phyloP scores from a whole-genome alignment of 2,888 invertebrate species.

The Rhaphigaster nebulosa region DNA sequence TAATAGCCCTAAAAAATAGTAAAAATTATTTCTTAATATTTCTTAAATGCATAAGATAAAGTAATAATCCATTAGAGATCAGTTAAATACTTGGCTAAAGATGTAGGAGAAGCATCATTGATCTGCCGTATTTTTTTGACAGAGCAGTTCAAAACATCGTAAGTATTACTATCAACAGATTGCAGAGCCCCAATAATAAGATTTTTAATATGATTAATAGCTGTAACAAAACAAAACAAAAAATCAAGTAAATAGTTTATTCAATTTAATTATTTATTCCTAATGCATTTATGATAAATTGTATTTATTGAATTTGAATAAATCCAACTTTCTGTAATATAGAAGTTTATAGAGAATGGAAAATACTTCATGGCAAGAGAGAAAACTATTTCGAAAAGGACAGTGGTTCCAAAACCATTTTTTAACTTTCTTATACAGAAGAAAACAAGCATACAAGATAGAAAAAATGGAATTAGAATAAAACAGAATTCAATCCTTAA shows the following conservation, averaged over 20 bases:
- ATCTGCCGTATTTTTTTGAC: neutral
- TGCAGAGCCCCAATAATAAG: neutral
- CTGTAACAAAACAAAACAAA: neutral
- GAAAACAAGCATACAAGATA: neutral
- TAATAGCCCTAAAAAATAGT: constrained; percentile 28
- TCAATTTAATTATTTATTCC: neutral
- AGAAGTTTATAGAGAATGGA: neutral
- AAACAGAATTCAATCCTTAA: too few species aligned
- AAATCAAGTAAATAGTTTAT: neutral
- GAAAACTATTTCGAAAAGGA: neutral
- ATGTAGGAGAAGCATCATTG: constrained; percentile 11
- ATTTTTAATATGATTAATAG: constrained; percentile 31
- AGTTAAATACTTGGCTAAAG: constrained; percentile 25
- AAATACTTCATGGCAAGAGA: neutral
- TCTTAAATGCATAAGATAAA: neutral
- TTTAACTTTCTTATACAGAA: neutral
- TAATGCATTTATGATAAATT: too few species aligned
- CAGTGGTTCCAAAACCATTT: too few species aligned
- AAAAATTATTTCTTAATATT: neutral
- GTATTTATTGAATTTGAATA: neutral
- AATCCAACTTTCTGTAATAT: neutral
- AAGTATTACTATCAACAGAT: neutral
- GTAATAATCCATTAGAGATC: neutral
- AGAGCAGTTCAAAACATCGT: neutral
- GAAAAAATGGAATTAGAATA: too few species aligned